phyloP scores from a whole-genome alignment of 2,797 vertebrate species.

The Enteromius mattozi region DNA sequence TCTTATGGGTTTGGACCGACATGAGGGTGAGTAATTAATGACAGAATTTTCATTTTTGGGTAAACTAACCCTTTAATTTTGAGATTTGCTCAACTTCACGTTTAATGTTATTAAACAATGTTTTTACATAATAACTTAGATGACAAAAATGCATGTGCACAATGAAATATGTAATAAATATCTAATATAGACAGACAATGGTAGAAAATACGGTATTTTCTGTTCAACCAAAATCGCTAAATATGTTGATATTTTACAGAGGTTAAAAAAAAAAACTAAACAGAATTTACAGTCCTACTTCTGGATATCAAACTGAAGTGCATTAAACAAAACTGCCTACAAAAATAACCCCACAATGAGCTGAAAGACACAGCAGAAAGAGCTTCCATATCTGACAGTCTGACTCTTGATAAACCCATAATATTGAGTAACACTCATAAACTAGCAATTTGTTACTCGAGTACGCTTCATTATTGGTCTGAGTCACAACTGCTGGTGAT shows the following conservation, averaged over 20 bases:
- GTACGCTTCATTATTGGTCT: conserved; percentile 40
- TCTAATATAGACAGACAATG: too few relatives aligned
- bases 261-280: not conserved
- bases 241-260: not conserved
- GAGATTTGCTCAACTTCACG: not conserved
- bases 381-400: conserved; percentile 5
- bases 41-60: too few relatives aligned
- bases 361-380: conserved; percentile 8
- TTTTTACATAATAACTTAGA: not conserved
- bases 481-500: conserved; percentile 7
- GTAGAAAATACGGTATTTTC: not conserved
- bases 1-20: too few relatives aligned
- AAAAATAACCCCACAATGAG: not conserved
- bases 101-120: not conserved
- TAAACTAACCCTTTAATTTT: not conserved
- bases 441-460: conserved; percentile 36
- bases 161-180: too few relatives aligned
- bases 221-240: not conserved
- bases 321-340: not conserved
- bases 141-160: not conserved
- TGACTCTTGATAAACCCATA: conserved; percentile 26
- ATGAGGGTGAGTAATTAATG: too few relatives aligned
- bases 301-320: not conserved
- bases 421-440: conserved; percentile 32
- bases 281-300: not conserved